A percentile compares a stretch with the other conserved stretches of the same genome.
Evolutionary conservation across 2,797 vertebrate species (phyloP).

Genomic region (Potorous gilbertii): DNA sequence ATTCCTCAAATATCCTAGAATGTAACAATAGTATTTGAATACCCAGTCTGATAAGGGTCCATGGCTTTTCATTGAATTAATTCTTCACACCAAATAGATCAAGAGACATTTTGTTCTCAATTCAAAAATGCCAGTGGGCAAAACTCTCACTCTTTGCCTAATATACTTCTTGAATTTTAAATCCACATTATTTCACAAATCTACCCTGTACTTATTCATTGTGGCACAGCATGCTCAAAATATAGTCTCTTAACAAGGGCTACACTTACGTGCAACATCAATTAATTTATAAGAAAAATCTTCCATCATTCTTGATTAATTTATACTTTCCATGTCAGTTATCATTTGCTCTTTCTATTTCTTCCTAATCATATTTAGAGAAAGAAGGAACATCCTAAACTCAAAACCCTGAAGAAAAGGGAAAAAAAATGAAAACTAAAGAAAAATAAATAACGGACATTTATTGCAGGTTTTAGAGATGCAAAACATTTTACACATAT

Average conservation of each 20-base stretch:
- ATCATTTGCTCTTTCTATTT: neutral
- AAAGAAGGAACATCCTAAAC: neutral
- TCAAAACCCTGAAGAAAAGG: neutral
- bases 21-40: constrained; percentile 13
- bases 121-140: neutral
- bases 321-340: neutral
- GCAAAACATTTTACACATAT: neutral
- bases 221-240: neutral
- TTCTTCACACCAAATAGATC: constrained; percentile 6
- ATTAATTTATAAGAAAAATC: neutral
- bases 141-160: neutral
- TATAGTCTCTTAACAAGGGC: neutral
- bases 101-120: neutral
- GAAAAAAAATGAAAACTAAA: neutral
- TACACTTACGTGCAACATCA: neutral
- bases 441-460: neutral
- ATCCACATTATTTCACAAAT: neutral
- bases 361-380: neutral
- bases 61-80: neutral
- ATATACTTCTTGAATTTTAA: neutral
- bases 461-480: neutral
- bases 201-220: neutral
- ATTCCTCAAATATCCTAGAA: constrained; percentile 32
- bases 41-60: neutral
- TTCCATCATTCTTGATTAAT: neutral